A percentile compares a stretch with the other conserved stretches of the same genome.
Evolutionary conservation across 2,888 invertebrate species (phyloP).

Genomic region (Sycophila texana): DNA sequence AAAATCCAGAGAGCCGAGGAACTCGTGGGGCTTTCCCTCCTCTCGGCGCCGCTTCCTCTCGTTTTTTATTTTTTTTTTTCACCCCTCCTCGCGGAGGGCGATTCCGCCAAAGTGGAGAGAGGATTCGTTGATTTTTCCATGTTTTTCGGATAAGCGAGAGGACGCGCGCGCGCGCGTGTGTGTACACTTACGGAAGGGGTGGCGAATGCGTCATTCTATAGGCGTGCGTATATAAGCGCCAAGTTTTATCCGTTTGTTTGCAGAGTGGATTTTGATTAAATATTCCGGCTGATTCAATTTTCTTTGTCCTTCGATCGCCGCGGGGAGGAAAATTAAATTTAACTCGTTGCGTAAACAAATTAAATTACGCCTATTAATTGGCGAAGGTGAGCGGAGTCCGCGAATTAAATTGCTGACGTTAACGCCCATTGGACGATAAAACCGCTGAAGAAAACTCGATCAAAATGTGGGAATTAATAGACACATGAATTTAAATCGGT

Average conservation of each 20-base stretch:
- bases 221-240: neutral
- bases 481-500: constrained; percentile 1
- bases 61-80: too few species aligned
- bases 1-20: constrained; percentile 34
- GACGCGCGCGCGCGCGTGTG: neutral
- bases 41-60: constrained; percentile 1
- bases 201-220: neutral
- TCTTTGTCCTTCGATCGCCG: too few species aligned
- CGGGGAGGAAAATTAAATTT: too few species aligned
- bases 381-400: too few species aligned
- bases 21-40: constrained; percentile 25
- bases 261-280: too few species aligned
- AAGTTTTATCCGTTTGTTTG: too few species aligned
- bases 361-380: too few species aligned
- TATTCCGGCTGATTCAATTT: too few species aligned
- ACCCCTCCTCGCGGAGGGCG: neutral
- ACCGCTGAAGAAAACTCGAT: neutral
- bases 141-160: constrained; percentile 21
- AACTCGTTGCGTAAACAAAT: too few species aligned
- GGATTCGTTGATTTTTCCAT: constrained; percentile 39
- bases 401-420: too few species aligned
- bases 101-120: constrained; percentile 2
- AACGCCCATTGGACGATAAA: neutral
- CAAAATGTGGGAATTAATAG: neutral
- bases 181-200: neutral